Percentiles rank a stretch among this genome's conserved stretches.
These are phyloP conservation scores for Mastigias papua DNA, from an alignment of 30 jellyfish, hydroid and myxozoan genomes.

Conservation along the genomic window DNA sequence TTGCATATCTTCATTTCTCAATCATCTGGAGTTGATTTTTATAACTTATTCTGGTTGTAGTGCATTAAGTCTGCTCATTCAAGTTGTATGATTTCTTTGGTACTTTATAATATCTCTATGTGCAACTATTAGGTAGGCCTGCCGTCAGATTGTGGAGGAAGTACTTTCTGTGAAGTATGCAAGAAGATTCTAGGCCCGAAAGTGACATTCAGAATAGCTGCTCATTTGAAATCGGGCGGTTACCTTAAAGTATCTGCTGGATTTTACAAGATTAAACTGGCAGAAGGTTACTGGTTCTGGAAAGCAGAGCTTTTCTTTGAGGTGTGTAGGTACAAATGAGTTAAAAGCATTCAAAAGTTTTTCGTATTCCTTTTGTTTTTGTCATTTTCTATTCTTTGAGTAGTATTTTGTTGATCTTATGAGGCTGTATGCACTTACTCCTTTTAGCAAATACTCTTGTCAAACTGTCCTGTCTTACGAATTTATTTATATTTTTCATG, in stretches of 20 bases:
- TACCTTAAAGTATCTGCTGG: conserved; percentile 92
- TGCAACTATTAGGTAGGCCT: conserved; percentile 60
- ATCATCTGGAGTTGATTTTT: too few relatives aligned
- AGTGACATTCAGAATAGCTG: conserved; percentile 85
- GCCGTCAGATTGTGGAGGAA: conserved; percentile 95
- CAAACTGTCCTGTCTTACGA: background rate
- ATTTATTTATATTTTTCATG: too few relatives aligned
- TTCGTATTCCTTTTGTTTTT: too few relatives aligned
- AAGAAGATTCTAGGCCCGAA: conserved; percentile 90
- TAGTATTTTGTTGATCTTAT: too few relatives aligned
- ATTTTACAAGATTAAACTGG: conserved; percentile 77
- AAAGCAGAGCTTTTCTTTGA: conserved; percentile 86
- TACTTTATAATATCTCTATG: background rate
- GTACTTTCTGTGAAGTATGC: conserved; percentile 85
- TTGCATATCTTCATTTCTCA: too few relatives aligned
- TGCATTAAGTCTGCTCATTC: too few relatives aligned
- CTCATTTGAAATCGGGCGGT: conserved; percentile 61
- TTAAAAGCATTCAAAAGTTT: too few relatives aligned
- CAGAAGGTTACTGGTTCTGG: conserved; percentile 69
- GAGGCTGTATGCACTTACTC: too few relatives aligned
- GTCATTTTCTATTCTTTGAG: too few relatives aligned
- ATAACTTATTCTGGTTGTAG: too few relatives aligned
- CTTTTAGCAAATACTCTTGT: too few relatives aligned
- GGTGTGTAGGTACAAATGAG: conserved; percentile 48
- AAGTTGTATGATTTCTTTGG: background rate